These are phyloP conservation scores for Autographa pulchrina DNA, from an alignment of 2,888 invertebrate genomes.

Conservation along the genomic window DNA sequence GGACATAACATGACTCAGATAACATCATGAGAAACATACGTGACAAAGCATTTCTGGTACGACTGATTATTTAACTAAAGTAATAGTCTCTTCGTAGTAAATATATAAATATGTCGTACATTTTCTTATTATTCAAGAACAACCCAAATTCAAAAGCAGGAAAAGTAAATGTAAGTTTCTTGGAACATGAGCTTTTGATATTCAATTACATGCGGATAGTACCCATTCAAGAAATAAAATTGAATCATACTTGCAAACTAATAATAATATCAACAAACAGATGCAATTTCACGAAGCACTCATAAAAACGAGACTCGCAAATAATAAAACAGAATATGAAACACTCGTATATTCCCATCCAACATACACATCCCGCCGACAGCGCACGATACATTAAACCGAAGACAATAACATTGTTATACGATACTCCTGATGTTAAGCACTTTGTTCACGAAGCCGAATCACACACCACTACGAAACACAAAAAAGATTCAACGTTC, in stretches of 20 bases:
- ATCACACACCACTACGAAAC: slow-evolving; percentile 42
- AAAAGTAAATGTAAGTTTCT: neutral
- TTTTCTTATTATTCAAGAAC: slow-evolving; percentile 6
- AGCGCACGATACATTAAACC: slow-evolving; percentile 27
- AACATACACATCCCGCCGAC: slow-evolving; percentile 13
- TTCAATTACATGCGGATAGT: neutral
- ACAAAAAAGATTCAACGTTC: slow-evolving; percentile 61
- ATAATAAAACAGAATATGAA: slow-evolving; percentile 42
- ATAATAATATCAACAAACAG: slow-evolving; percentile 50
- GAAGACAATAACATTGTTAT: slow-evolving; percentile 39
- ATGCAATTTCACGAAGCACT: slow-evolving; percentile 40
- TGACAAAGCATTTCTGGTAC: too few species aligned
- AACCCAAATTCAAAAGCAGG: slow-evolving; percentile 11
- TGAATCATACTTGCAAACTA: slow-evolving; percentile 22
- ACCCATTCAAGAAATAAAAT: slow-evolving; percentile 10
- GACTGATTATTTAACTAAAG: too few species aligned
- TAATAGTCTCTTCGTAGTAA: neutral
- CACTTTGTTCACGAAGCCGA: slow-evolving; percentile 52
- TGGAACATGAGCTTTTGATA: neutral
- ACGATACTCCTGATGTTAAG: slow-evolving; percentile 39
- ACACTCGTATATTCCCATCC: slow-evolving; percentile 19
- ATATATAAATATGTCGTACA: neutral
- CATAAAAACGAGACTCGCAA: slow-evolving; percentile 42
- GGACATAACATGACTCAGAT: too few species aligned
- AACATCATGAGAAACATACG: too few species aligned